phyloP scores from a whole-genome alignment of 1,140 invertebrate species.

The Eriosoma lanigerum region DNA sequence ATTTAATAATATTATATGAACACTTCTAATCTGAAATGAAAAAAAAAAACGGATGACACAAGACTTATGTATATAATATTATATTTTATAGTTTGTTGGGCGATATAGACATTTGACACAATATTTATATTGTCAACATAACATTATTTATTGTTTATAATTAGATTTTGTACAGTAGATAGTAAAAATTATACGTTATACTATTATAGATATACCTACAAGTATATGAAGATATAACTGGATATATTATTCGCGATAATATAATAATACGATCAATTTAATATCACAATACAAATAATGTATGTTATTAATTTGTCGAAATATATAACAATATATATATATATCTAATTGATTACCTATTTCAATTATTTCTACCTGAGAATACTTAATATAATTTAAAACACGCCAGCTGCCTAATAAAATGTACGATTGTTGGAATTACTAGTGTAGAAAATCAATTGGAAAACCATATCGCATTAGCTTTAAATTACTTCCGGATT shows the following conservation, averaged over 20 bases:
- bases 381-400: background rate
- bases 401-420: background rate
- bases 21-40: too few species aligned
- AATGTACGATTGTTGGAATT: conserved; percentile 29
- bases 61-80: too few species aligned
- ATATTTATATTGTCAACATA: too few species aligned
- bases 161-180: too few species aligned
- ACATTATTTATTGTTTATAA: too few species aligned
- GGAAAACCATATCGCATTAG: conserved; percentile 23
- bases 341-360: background rate
- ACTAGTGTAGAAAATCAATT: conserved; percentile 36
- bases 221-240: too few species aligned
- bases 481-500: conserved; percentile 44
- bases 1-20: too few species aligned
- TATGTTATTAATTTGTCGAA: background rate
- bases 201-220: too few species aligned
- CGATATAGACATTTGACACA: too few species aligned
- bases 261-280: background rate
- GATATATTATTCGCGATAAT: background rate
- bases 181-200: too few species aligned
- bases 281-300: background rate
- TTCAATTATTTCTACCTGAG: background rate
- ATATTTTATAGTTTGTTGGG: too few species aligned
- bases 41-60: too few species aligned
- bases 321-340: background rate